Evolutionary conservation across 2,113 vertebrate genomes (phyloP).

Genomic region (Entelurus aequoreus): DNA sequence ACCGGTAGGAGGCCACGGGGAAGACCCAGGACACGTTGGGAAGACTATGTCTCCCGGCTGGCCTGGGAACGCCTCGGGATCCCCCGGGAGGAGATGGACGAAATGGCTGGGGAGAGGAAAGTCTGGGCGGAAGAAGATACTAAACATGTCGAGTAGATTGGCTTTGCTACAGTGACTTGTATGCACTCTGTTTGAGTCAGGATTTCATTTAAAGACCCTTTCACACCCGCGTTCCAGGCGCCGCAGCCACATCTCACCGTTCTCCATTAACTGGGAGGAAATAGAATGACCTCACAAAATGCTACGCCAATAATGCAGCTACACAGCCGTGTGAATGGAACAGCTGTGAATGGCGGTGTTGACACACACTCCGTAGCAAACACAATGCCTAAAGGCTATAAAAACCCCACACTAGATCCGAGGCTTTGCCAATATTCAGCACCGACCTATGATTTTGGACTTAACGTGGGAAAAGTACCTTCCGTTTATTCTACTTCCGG

Average conservation of each 20-base stretch:
- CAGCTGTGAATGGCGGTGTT: background rate
- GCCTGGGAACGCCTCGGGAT: too few relatives aligned
- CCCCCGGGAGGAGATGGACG: too few relatives aligned
- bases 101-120: too few relatives aligned
- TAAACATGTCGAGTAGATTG: background rate
- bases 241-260: background rate
- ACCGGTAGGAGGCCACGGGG: too few relatives aligned
- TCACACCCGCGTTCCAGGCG: background rate
- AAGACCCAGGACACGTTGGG: too few relatives aligned
- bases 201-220: slow-evolving; percentile 7
- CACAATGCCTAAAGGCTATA: background rate
- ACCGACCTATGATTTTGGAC: background rate
- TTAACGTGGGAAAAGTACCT: background rate
- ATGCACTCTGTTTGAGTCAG: slow-evolving; percentile 16
- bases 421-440: background rate
- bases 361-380: too few relatives aligned
- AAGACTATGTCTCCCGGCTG: too few relatives aligned
- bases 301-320: background rate
- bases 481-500: too few relatives aligned
- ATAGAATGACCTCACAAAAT: background rate
- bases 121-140: too few relatives aligned
- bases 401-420: background rate
- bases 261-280: slow-evolving; percentile 1
- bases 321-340: background rate
- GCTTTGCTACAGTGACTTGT: background rate